Conservation (phyloP, 37 sponge, comb jelly and placozoan species). For the Hormiphora californensis region DNA sequence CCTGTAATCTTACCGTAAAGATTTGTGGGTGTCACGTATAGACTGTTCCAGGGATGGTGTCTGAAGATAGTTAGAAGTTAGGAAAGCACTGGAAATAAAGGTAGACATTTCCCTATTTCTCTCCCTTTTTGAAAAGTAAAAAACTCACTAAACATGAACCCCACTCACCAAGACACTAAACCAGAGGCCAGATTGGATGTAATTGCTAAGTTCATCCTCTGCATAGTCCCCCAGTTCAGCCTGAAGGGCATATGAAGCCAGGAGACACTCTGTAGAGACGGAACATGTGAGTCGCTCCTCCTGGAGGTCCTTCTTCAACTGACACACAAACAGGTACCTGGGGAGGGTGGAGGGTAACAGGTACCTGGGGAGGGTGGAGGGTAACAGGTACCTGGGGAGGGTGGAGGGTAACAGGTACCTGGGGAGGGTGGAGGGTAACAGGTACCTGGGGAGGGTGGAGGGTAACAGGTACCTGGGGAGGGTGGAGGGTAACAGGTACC, state of each 20-base stretch:
- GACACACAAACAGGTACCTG: conserved; percentile 50
- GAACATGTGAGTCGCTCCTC: conserved; percentile 25
- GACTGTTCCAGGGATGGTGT: conserved; percentile 34
- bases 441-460: background rate
- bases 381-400: background rate
- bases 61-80: conserved; percentile 24
- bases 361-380: background rate
- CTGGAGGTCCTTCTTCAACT: conserved; percentile 30
- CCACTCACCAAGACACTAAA: conserved; percentile 32
- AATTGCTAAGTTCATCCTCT: background rate
- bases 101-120: too few relatives aligned
- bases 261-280: background rate
- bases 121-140: too few relatives aligned
- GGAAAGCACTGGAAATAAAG: background rate
- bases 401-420: background rate
- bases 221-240: conserved; percentile 42
- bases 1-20: background rate
- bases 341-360: background rate
- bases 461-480: background rate
- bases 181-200: conserved; percentile 36
- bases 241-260: conserved; percentile 42
- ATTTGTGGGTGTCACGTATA: conserved; percentile 18
- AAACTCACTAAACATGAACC: too few relatives aligned
- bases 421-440: background rate
- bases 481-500: background rate